A percentile compares a stretch with the other conserved stretches of the same genome.
phyloP scores from a whole-genome alignment of 2,113 vertebrate species.

The Burhinus oedicnemus region DNA sequence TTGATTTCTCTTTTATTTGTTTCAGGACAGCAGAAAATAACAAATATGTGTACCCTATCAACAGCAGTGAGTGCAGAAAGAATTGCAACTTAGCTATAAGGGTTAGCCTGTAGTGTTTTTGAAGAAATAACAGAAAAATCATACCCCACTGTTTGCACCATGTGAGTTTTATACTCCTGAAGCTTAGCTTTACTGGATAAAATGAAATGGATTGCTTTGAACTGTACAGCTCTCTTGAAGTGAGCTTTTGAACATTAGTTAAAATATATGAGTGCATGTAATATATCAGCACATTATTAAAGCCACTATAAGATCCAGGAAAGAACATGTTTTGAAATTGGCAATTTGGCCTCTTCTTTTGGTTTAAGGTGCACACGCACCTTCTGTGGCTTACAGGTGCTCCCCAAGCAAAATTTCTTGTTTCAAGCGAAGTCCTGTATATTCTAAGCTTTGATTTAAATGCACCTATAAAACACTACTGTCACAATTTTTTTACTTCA shows the following conservation, averaged over 20 bases:
- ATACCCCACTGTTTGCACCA: not conserved
- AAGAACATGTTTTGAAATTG: not conserved
- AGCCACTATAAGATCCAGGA: not conserved
- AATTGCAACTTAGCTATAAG: not conserved
- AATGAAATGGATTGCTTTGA: not conserved
- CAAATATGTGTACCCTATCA: not conserved
- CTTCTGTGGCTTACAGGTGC: not conserved
- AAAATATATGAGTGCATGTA: not conserved
- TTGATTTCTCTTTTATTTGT: slow-evolving; percentile 10
- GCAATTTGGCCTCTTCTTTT: not conserved
- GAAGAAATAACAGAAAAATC: not conserved
- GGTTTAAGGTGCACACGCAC: not conserved
- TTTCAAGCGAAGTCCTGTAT: not conserved
- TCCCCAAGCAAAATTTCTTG: not conserved
- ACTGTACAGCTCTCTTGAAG: not conserved
- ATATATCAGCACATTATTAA: not conserved
- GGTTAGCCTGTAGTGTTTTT: not conserved
- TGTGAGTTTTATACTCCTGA: not conserved
- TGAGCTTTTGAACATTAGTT: not conserved
- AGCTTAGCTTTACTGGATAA: not conserved
- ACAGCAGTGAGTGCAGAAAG: not conserved
- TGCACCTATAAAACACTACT: not conserved
- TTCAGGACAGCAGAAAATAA: not conserved
- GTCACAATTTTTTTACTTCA: not conserved
- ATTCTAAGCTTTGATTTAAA: not conserved